Base-by-base conservation (phyloP, 2,888 invertebrate genomes). In the Megaustenia siamemsis region DNA sequence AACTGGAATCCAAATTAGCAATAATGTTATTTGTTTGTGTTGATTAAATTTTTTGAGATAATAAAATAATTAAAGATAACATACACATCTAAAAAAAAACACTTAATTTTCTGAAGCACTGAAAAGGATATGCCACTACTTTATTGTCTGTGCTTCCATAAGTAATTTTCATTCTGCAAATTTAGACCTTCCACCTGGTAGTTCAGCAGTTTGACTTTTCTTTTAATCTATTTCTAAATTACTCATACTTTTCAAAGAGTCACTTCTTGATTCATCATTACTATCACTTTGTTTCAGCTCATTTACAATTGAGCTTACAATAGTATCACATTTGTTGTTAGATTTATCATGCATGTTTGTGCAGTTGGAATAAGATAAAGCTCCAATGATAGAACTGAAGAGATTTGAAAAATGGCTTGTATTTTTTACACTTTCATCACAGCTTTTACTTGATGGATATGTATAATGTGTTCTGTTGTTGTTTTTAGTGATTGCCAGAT, bases 201-300 rank as follows among this genome's bases (percentile, higher is more conserved):
- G 49, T 49, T 49, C 32, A 15, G 32, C 18, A 35, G 49, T 18
- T 32, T 12, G 32, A 32, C 43, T 35, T 15, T 28, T 24, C 32
- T 10, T 21, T 43, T 43, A 78, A 63, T 80, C 80, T 38, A 40
- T 56, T 38, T 80, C 80, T 56, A 80, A 35, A 80, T 69, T 80
- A 63, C 69, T 80, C 24, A 69, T 69, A 40, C 56, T 80, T 66
- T 49, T 49, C 15, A 69, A 69, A 38, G 80, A 68, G 38, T 49
- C 56, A 69, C 18, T 69, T 3, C 69, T 80, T 21, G 80, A 69
- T 35, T 6, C 69, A 35, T 43, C 28, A 40, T 4, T 69, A 5
- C 53, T 32, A 40, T 69, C 69, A 28, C 28, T 49, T 40, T 35
- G 40, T 78, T 63, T 35, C n/a, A 28, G 32, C 43, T 60, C 66